Conservation (phyloP, 1,140 invertebrate genomes). For the Ceratoteleas bidentatus region DNA sequence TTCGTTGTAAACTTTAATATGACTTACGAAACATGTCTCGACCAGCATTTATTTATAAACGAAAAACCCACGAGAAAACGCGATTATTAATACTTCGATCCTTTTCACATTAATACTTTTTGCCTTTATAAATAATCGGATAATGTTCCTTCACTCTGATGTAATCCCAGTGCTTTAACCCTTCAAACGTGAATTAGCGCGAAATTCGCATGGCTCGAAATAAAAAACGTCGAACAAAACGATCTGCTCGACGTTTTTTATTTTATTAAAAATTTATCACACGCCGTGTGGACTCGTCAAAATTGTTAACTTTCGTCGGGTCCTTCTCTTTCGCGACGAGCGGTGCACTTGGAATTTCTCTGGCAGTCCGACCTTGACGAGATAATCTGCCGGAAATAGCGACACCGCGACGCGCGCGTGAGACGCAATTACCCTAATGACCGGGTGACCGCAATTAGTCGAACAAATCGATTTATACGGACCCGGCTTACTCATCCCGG, state of each 20-base stretch:
- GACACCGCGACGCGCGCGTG: constrained; percentile 63
- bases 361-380: constrained; percentile 61
- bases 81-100: too few species aligned
- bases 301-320: constrained; percentile 50
- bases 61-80: too few species aligned
- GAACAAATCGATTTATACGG: constrained; percentile 66
- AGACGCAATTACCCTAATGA: constrained; percentile 67
- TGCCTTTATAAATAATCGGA: too few species aligned
- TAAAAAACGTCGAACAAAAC: background rate
- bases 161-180: too few species aligned
- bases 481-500: constrained; percentile 26
- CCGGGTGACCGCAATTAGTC: constrained; percentile 67
- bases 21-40: too few species aligned
- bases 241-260: too few species aligned
- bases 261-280: constrained; percentile 19
- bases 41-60: too few species aligned
- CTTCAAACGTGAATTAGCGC: background rate
- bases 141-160: too few species aligned
- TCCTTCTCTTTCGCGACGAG: constrained; percentile 51
- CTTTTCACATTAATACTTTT: too few species aligned
- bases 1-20: too few species aligned
- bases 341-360: constrained; percentile 53
- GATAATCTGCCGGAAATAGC: constrained; percentile 69
- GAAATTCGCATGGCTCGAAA: too few species aligned
- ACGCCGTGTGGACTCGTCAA: constrained; percentile 24